Percentiles rank a stretch among this genome's conserved stretches.
phyloP scores from a whole-genome alignment of 2,888 invertebrate species.

The Isoperla grammatica region DNA sequence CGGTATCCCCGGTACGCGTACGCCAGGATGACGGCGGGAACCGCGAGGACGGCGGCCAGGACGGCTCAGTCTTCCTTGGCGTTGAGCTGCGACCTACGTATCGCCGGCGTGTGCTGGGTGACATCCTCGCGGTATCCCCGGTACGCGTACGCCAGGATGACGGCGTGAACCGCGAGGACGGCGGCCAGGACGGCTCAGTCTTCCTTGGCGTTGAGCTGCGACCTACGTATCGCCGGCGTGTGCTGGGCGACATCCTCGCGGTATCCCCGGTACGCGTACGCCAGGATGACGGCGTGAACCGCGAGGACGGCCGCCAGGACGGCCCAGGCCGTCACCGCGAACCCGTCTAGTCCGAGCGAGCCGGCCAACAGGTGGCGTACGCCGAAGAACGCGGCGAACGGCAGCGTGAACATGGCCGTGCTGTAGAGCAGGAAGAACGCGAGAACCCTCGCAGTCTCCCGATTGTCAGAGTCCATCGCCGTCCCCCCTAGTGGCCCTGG shows the following conservation, averaged over 20 bases:
- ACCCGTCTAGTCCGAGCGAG: constrained; percentile 55
- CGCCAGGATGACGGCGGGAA: too few relatives aligned
- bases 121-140: constrained; percentile 68
- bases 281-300: constrained; percentile 72
- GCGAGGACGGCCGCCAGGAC: constrained; percentile 73
- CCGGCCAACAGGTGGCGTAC: constrained; percentile 55
- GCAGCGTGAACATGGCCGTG: constrained; percentile 77
- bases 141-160: constrained; percentile 72
- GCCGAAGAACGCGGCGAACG: constrained; percentile 70
- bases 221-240: too few relatives aligned
- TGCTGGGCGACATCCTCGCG: constrained; percentile 56
- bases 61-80: too few relatives aligned
- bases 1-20: too few relatives aligned
- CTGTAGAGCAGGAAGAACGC: constrained; percentile 65
- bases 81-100: too few relatives aligned
- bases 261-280: constrained; percentile 74
- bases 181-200: constrained; percentile 72
- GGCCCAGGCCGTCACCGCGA: constrained; percentile 55
- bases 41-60: too few relatives aligned
- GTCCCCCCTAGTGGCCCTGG: too few relatives aligned
- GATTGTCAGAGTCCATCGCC: too few relatives aligned
- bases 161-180: constrained; percentile 73
- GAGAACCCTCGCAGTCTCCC: constrained; percentile 37
- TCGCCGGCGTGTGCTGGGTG: constrained; percentile 37
- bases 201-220: too few relatives aligned